Conservation (phyloP, 1,140 invertebrate species). For the Brachionus calyciflorus region DNA sequence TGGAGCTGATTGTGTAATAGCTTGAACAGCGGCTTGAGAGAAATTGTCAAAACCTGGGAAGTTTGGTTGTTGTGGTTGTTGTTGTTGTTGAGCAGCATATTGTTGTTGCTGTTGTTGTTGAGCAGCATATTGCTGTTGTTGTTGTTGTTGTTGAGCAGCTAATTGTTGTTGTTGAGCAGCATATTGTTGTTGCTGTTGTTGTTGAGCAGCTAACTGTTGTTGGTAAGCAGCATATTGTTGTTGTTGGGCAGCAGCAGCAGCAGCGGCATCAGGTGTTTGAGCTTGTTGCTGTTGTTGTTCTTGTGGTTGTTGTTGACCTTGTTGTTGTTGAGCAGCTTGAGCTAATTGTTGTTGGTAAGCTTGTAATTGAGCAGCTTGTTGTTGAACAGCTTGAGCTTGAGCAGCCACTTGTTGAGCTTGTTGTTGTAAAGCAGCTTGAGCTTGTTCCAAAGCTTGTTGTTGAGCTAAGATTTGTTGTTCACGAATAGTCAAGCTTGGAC, state of each 20-base stretch:
- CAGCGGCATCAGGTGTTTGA: too few relatives aligned
- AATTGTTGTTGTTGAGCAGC: not conserved
- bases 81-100: not conserved
- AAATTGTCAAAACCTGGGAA: conserved; percentile 28
- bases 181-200: not conserved
- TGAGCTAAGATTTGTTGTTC: conserved; percentile 22
- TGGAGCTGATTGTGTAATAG: conserved; percentile 2
- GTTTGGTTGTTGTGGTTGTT: not conserved
- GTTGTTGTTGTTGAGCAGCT: too few relatives aligned
- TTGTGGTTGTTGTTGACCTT: not conserved
- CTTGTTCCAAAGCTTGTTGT: conserved; percentile 37
- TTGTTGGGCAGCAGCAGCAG: too few relatives aligned
- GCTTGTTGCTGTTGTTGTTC: not conserved
- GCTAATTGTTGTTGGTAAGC: conserved; percentile 1
- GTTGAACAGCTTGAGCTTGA: conserved; percentile 34
- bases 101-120: too few relatives aligned
- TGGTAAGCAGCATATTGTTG: not conserved
- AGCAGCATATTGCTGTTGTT: too few relatives aligned
- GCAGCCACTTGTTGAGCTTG: conserved; percentile 11
- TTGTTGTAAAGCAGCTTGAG: conserved; percentile 12
- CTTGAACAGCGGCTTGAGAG: conserved; percentile 5
- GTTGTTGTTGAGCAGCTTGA: conserved; percentile 4
- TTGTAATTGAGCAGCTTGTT: conserved; percentile 21
- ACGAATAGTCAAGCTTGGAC: conserved; percentile 5
- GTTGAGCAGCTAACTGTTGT: conserved; percentile 22